These are phyloP conservation scores for Gymnarchus niloticus DNA, from an alignment of 2,113 vertebrate genomes.

Conservation along the genomic window DNA sequence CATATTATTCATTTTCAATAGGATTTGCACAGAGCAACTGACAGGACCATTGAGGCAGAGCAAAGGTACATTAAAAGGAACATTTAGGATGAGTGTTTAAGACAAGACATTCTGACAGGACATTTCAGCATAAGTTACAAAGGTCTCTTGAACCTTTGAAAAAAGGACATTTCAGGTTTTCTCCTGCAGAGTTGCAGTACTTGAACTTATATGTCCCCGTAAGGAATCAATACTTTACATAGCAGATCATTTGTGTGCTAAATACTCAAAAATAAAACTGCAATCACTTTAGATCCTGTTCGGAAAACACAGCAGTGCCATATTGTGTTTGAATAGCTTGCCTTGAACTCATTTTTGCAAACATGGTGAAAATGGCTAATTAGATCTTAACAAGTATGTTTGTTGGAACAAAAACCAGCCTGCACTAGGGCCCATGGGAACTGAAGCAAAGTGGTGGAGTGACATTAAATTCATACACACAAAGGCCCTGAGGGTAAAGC, in stretches of 20 bases:
- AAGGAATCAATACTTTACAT: background rate
- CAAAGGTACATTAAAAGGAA: background rate
- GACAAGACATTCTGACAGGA: background rate
- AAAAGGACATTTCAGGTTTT: too few species aligned
- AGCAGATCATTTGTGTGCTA: background rate
- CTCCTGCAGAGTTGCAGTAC: background rate
- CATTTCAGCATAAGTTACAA: background rate
- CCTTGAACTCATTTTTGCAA: background rate
- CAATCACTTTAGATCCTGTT: background rate
- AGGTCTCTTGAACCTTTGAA: background rate
- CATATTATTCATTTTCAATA: background rate
- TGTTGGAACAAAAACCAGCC: background rate
- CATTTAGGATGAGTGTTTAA: background rate
- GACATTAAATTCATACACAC: background rate
- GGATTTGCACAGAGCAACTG: background rate
- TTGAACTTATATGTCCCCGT: background rate
- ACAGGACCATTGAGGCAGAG: background rate
- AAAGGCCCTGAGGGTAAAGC: background rate
- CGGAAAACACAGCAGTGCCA: background rate
- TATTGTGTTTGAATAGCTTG: background rate
- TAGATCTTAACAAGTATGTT: background rate
- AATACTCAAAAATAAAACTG: background rate
- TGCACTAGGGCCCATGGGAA: background rate
- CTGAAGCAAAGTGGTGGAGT: background rate
- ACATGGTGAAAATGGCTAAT: background rate